phyloP scores from a whole-genome alignment of 2,888 invertebrate species.

The Phortica magna region DNA sequence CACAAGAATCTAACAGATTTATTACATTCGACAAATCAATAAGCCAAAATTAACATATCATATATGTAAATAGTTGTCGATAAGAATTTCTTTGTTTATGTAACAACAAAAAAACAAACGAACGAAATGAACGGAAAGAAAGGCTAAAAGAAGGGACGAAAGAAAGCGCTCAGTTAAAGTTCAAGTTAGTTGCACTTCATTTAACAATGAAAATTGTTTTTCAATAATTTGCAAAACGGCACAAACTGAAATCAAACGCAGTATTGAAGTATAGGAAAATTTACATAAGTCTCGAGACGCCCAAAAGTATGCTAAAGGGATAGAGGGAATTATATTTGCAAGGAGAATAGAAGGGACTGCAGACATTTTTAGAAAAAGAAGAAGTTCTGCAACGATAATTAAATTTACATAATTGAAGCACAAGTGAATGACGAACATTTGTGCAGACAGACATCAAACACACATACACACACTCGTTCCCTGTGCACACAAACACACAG shows the following conservation, averaged over 20 bases:
- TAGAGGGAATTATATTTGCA: not conserved
- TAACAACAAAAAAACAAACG: no score
- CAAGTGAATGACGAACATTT: constrained; percentile 35
- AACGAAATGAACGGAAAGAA: not conserved
- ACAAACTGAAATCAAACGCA: not conserved
- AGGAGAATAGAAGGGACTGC: not conserved
- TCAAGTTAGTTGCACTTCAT: constrained; percentile 11
- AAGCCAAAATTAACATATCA: no score
- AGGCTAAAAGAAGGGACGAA: not conserved
- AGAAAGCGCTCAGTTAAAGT: not conserved
- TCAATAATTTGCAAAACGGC: constrained; percentile 20
- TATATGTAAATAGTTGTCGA: no score
- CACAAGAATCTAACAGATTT: no score
- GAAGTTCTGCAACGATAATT: constrained; percentile 43
- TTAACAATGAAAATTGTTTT: constrained; percentile 19
- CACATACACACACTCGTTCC: not conserved
- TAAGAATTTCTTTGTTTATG: no score
- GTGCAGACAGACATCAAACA: not conserved
- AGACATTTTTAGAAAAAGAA: not conserved
- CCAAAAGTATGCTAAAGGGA: constrained; percentile 6
- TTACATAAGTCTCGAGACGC: not conserved
- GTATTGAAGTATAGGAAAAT: not conserved
- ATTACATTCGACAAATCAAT: no score
- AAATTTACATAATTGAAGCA: constrained; percentile 54
- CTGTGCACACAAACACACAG: not conserved